Conservation (phyloP, 2,888 invertebrate species). For the Polietes domitor region DNA sequence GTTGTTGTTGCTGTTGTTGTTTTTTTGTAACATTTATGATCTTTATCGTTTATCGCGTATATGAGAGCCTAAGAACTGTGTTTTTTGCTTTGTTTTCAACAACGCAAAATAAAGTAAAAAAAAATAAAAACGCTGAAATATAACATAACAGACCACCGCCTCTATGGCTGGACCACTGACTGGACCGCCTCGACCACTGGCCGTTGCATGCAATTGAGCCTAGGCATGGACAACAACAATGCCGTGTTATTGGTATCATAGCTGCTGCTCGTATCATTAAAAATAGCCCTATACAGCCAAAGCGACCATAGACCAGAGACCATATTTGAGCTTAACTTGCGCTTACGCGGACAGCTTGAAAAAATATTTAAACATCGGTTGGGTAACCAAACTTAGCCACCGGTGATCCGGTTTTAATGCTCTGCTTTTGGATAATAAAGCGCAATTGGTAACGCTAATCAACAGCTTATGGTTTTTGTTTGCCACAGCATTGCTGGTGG, state of each 20-base stretch:
- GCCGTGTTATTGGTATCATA: constrained; percentile 18
- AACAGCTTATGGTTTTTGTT: constrained; percentile 63
- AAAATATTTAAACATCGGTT: constrained; percentile 50
- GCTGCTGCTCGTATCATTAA: constrained; percentile 60
- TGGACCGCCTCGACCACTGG: neutral
- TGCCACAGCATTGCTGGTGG: constrained; percentile 37
- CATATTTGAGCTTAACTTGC: constrained; percentile 49
- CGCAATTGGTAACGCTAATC: constrained; percentile 67
- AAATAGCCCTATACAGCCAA: constrained; percentile 60
- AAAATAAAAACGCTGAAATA: neutral
- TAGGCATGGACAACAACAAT: constrained; percentile 7
- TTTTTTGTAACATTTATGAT: constrained; percentile 53
- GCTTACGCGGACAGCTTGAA: constrained; percentile 28
- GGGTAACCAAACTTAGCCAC: constrained; percentile 63
- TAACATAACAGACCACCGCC: neutral
- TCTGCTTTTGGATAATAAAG: constrained; percentile 57
- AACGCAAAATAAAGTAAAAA: neutral
- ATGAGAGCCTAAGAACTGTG: constrained; percentile 7
- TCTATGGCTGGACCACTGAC: neutral
- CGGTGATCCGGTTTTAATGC: constrained; percentile 63
- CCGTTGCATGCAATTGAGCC: constrained; percentile 41
- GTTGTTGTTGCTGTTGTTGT: neutral
- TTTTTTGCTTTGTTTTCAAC: too few species aligned
- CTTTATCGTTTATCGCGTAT: constrained; percentile 45
- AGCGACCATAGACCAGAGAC: constrained; percentile 21